Evolutionary conservation across 1,140 invertebrate species (phyloP).

Genomic region (Drosophila miranda): DNA sequence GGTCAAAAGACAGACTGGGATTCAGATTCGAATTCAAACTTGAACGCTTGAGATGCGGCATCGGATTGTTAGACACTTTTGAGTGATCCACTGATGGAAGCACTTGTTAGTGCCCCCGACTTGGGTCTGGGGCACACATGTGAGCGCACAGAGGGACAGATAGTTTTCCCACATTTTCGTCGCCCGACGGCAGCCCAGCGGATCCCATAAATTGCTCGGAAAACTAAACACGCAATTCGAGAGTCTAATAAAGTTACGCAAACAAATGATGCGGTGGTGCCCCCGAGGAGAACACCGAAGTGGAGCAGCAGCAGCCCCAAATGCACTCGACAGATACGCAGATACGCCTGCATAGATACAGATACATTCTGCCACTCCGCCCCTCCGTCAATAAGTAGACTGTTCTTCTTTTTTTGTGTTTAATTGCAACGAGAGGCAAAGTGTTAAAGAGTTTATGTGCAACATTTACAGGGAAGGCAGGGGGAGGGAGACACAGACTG

Average conservation of each 20-base stretch:
- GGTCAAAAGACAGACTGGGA: not conserved
- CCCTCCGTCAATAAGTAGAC: slow-evolving; percentile 68
- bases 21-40: too few relatives aligned
- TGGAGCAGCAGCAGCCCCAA: slow-evolving; percentile 62
- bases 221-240: slow-evolving; percentile 80
- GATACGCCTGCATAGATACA: slow-evolving; percentile 45
- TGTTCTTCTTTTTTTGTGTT: slow-evolving; percentile 43
- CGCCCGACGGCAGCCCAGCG: slow-evolving; percentile 15
- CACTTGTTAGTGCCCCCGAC: slow-evolving; percentile 57
- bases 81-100: slow-evolving; percentile 34
- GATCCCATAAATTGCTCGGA: slow-evolving; percentile 70
- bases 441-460: slow-evolving; percentile 82
- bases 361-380: slow-evolving; percentile 67
- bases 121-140: slow-evolving; percentile 54
- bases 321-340: slow-evolving; percentile 61
- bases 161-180: slow-evolving; percentile 73
- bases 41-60: slow-evolving; percentile 8
- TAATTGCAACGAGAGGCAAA: slow-evolving; percentile 79
- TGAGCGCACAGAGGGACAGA: not conserved
- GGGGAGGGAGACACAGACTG: slow-evolving; percentile 9
- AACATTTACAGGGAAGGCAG: slow-evolving; percentile 61
- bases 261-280: slow-evolving; percentile 77
- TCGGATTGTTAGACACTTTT: slow-evolving; percentile 42
- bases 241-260: slow-evolving; percentile 81
- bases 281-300: slow-evolving; percentile 61